Evolutionary conservation across 2,113 vertebrate species (phyloP).

Genomic region (Mustelus asterias): DNA sequence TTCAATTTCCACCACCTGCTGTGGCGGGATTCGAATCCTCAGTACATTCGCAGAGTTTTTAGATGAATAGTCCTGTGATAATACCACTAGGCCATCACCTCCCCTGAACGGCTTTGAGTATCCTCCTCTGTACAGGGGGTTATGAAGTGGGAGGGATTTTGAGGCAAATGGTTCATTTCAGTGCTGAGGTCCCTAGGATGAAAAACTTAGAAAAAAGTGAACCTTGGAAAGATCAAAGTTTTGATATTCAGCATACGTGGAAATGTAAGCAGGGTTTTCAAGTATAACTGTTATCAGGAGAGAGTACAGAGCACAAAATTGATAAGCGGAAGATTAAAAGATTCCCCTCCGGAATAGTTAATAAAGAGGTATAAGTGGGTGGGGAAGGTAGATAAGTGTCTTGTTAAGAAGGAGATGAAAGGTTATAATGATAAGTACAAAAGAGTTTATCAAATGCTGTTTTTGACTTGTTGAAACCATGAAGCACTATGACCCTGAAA

Average conservation of each 20-base stretch:
- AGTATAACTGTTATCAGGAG: background rate
- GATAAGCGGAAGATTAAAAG: background rate
- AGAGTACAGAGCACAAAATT: background rate
- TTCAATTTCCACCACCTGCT: too few relatives aligned
- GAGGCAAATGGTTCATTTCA: background rate
- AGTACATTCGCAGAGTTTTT: too few relatives aligned
- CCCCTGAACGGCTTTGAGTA: background rate
- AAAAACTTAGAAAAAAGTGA: background rate
- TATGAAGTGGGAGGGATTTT: background rate
- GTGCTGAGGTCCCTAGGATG: background rate
- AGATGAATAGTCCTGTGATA: too few relatives aligned
- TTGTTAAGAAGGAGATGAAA: background rate
- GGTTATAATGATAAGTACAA: background rate
- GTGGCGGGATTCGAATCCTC: too few relatives aligned
- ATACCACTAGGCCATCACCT: too few relatives aligned
- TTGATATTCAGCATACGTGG: background rate
- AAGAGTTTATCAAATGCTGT: background rate
- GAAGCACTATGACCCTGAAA: background rate
- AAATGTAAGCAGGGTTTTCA: background rate
- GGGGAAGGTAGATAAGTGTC: background rate
- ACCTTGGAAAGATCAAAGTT: background rate
- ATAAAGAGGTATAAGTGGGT: too few relatives aligned
- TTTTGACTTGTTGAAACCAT: background rate
- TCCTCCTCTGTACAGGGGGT: background rate
- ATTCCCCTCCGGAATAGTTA: background rate